A percentile compares a stretch with the other conserved stretches of the same genome.
phyloP scores from a whole-genome alignment of 2,797 vertebrate genomes.

The Manis crassicaudata region DNA sequence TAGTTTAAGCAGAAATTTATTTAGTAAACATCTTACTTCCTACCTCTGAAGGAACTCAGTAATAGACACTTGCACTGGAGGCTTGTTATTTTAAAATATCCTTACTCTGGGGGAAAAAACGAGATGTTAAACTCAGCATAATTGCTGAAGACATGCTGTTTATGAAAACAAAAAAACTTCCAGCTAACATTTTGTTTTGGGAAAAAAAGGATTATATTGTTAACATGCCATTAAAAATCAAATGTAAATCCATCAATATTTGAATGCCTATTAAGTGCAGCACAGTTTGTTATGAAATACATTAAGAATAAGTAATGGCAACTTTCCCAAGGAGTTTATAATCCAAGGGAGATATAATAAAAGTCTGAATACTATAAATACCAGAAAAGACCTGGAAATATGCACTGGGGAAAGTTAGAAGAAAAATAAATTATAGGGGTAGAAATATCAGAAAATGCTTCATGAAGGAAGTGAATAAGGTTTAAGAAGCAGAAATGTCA shows the following conservation, averaged over 20 bases:
- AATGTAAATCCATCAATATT: conserved; percentile 40
- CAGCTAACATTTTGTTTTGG: not conserved
- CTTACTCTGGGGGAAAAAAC: conserved; percentile 4
- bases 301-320: not conserved
- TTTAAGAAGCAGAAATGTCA: conserved; percentile 7
- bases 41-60: not conserved
- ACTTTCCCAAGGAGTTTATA: not conserved
- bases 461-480: not conserved
- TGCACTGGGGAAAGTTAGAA: not conserved
- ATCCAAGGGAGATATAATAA: not conserved
- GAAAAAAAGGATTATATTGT: conserved; percentile 30
- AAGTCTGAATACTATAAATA: not conserved
- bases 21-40: not conserved
- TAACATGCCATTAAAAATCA: conserved; percentile 34
- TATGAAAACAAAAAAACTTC: conserved; percentile 41
- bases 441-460: not conserved
- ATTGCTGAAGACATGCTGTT: conserved; percentile 42
- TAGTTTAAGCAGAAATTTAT: conserved; percentile 46
- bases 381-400: conserved; percentile 1
- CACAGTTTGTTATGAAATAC: not conserved
- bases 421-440: not conserved
- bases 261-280: not conserved
- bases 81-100: conserved; percentile 47
- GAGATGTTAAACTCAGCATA: not conserved
- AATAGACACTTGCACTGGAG: not conserved